A percentile compares a stretch with the other conserved stretches of the same genome.
Conservation (phyloP, 2,888 invertebrate genomes). For the Agrilus biguttatus region DNA sequence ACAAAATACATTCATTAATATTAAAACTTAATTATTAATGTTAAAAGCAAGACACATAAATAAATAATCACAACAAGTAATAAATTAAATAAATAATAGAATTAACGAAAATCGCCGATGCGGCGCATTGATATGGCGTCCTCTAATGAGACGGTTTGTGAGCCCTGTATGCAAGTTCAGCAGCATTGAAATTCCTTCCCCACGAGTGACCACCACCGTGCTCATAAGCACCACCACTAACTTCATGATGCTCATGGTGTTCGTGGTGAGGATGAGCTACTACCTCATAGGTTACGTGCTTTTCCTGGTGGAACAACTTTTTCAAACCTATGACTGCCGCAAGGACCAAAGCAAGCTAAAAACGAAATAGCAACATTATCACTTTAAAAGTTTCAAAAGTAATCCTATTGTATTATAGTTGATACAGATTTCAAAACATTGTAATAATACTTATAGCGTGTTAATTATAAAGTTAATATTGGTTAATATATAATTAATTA, state of each 20-base stretch:
- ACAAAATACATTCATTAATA: neutral
- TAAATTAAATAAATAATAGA: slow-evolving; percentile 22
- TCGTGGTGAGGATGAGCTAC: slow-evolving; percentile 57
- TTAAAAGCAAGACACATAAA: slow-evolving; percentile 7
- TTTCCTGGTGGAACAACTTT: slow-evolving; percentile 63
- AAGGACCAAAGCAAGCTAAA: slow-evolving; percentile 56
- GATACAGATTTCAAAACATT: too few species aligned
- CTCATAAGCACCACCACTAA: slow-evolving; percentile 26
- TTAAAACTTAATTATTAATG: slow-evolving; percentile 1
- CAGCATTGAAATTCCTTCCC: slow-evolving; percentile 39
- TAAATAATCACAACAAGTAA: slow-evolving; percentile 18
- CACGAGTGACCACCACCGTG: slow-evolving; percentile 30
- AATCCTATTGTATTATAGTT: too few species aligned
- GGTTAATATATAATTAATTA: too few species aligned
- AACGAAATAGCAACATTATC: slow-evolving; percentile 4
- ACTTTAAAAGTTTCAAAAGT: neutral
- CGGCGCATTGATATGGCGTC: neutral
- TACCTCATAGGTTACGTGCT: slow-evolving; percentile 61
- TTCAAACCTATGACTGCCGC: slow-evolving; percentile 71
- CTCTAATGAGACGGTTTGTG: slow-evolving; percentile 32
- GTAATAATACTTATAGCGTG: too few species aligned
- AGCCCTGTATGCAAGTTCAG: slow-evolving; percentile 47
- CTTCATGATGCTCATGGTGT: slow-evolving; percentile 38
- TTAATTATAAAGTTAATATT: too few species aligned
- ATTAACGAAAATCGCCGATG: slow-evolving; percentile 1